Conservation (phyloP, 2,888 invertebrate genomes). For the Chrysolina americana region DNA sequence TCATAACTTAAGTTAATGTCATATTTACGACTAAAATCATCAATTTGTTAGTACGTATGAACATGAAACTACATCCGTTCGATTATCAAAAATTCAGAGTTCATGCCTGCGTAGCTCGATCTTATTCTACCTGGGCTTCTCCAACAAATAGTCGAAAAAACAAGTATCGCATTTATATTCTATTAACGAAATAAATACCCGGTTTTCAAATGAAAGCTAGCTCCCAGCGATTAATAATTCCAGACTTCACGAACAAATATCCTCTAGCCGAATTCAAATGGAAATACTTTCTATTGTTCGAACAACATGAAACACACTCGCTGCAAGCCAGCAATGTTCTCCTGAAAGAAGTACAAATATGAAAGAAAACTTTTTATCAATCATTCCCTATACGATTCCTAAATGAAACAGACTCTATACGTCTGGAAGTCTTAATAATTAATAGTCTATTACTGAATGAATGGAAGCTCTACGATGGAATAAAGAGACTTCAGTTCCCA, state of each 20-base stretch:
- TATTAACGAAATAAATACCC: constrained; percentile 3
- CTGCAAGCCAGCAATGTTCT: constrained; percentile 19
- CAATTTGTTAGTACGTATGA: too few species aligned
- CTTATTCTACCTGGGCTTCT: too few species aligned
- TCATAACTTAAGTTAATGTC: too few species aligned
- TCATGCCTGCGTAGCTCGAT: too few species aligned
- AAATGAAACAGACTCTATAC: constrained; percentile 54
- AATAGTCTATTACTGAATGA: constrained; percentile 59
- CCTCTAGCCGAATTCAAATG: constrained; percentile 14
- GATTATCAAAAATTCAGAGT: too few species aligned
- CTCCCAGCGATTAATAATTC: constrained; percentile 4
- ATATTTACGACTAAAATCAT: too few species aligned
- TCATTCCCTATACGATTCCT: constrained; percentile 52
- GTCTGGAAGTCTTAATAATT: constrained; percentile 55
- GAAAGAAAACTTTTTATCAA: constrained; percentile 51
- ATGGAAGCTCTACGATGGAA: constrained; percentile 53
- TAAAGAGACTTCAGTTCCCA: constrained; percentile 55
- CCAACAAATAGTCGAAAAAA: not conserved
- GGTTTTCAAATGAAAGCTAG: not conserved
- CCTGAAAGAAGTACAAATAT: constrained; percentile 50
- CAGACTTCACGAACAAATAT: constrained; percentile 21
- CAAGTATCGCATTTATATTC: not conserved
- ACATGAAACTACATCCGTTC: too few species aligned
- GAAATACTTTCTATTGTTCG: constrained; percentile 27
- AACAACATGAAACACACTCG: constrained; percentile 18